Percentiles rank a stretch among this genome's conserved stretches.
These are phyloP conservation scores for Rousettus leschenaultii DNA, from an alignment of 2,113 vertebrate genomes.

Conservation along the genomic window DNA sequence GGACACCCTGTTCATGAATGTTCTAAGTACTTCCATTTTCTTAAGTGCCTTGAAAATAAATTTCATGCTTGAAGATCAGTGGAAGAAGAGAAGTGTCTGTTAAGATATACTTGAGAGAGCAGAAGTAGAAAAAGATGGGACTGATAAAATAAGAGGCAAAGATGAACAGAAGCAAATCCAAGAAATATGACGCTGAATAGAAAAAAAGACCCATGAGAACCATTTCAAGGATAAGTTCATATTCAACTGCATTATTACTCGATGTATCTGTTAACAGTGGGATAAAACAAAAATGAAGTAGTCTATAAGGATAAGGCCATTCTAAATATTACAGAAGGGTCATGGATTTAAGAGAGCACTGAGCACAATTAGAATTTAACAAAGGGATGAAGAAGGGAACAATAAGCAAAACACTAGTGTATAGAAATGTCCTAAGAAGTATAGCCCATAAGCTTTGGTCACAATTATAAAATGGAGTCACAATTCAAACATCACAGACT, in stretches of 20 bases:
- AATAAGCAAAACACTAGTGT: not conserved
- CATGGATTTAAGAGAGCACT: not conserved
- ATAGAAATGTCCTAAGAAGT: not conserved
- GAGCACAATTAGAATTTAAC: conserved; percentile 3
- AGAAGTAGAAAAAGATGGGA: conserved; percentile 24
- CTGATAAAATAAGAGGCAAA: conserved; percentile 45
- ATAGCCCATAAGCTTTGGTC: not conserved
- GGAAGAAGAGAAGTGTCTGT: conserved; percentile 47
- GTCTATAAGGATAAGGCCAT: not conserved
- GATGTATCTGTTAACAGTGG: not conserved
- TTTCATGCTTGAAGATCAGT: conserved; percentile 60
- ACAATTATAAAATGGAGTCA: not conserved
- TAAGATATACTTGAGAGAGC: conserved; percentile 54
- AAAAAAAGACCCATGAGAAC: not conserved
- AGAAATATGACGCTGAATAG: not conserved
- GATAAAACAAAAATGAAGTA: conserved; percentile 21
- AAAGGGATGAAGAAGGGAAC: not conserved
- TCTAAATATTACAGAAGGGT: not conserved
- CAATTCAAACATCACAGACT: not conserved
- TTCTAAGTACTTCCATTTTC: conserved; percentile 63
- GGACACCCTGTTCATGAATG: conserved; percentile 46
- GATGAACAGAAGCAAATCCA: conserved; percentile 40
- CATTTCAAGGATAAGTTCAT: not conserved
- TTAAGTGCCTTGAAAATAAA: conserved; percentile 56
- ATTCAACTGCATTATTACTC: not conserved